Evolutionary conservation across 2,888 invertebrate genomes (phyloP).

Genomic region (Anthophora plumipes): DNA sequence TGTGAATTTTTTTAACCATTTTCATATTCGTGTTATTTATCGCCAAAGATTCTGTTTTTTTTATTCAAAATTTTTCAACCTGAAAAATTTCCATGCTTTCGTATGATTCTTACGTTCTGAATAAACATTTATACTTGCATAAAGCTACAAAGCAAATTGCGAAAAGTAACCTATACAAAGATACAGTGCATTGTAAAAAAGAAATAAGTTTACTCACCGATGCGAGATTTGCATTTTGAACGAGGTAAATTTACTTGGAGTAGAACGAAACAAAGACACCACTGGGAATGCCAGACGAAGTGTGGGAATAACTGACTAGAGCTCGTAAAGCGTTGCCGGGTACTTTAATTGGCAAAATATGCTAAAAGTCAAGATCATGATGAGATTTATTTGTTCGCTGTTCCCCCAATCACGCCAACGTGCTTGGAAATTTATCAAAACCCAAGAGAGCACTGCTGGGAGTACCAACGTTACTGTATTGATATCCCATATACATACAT

Average conservation of each 20-base stretch:
- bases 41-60: too few relatives aligned
- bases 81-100: too few relatives aligned
- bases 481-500: background rate
- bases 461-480: conserved; percentile 25
- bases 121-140: too few relatives aligned
- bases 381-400: conserved; percentile 74
- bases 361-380: conserved; percentile 75
- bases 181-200: conserved; percentile 6
- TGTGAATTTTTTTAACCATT: too few relatives aligned
- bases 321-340: conserved; percentile 71
- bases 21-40: too few relatives aligned
- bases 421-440: conserved; percentile 66
- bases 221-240: conserved; percentile 69
- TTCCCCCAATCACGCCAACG: conserved; percentile 62
- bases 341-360: conserved; percentile 79
- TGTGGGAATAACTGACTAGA: conserved; percentile 65
- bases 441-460: conserved; percentile 55
- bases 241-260: conserved; percentile 67
- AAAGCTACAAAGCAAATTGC: background rate
- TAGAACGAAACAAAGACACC: conserved; percentile 71
- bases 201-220: conserved; percentile 46
- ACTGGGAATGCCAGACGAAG: conserved; percentile 65
- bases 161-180: background rate
- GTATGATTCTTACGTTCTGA: too few relatives aligned
- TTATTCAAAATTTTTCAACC: too few relatives aligned